Evolutionary conservation across 2,113 vertebrate genomes (phyloP), one percentile per base, ranked within the genome.

Genomic region (Dasyornis broadbenti): DNA sequence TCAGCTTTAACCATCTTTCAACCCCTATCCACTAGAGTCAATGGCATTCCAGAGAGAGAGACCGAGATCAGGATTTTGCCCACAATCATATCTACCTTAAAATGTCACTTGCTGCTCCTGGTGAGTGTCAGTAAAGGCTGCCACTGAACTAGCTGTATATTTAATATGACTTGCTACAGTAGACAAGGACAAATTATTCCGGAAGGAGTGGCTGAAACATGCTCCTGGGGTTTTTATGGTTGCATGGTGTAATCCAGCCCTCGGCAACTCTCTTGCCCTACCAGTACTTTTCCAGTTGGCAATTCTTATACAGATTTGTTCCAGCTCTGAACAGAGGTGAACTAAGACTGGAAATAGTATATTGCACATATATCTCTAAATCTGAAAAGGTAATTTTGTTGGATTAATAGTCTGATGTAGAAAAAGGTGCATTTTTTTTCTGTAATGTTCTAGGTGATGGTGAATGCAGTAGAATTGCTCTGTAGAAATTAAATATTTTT

Each of bases 271-370:
- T 77, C 30, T 61, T 79, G 42, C 77, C 70, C 63, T 49, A 94
- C 54, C 54, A 70, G 45, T 77, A 73, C 54, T 95, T 95, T 93
- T 93, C 79, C 93, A 90, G 70, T 53, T 95, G 93, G 75, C 71
- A 88, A 50, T 86, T 93, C 75, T 77, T 44, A 68, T 1, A 21
- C 15, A 59, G 54, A 54, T 66, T 65, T 80, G 44, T 94, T 96
- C 75, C 82, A 96, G 76, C 39, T 86, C 89, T 52, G 23, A 81
- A 90, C 23, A 90, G 56, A 90, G 81, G 61, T 75, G 52, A 91
- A 65, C 20, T 79, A 89, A 82, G 50, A 45, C 50, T 85, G 57
- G 37, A 59, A 88, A 68, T 52, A 68, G 11, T 54, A 44, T 65
- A 66, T 44, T 80, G n/a, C 39, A 80, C 7, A 6, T 53, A 30